phyloP scores from a whole-genome alignment of 1,140 invertebrate genomes.

The Temnothorax nylanderi region DNA sequence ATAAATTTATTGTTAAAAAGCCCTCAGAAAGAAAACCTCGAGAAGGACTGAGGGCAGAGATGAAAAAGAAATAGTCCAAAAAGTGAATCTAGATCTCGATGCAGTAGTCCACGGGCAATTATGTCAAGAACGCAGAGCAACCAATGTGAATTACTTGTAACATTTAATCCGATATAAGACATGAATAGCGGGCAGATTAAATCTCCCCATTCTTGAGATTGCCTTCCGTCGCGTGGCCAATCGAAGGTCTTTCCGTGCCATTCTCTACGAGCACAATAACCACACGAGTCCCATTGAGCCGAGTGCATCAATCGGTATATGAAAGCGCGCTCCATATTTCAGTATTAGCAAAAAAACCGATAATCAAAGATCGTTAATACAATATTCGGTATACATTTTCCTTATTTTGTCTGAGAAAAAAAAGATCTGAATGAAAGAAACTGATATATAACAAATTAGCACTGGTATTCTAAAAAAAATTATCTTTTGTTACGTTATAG shows the following conservation, averaged over 20 bases:
- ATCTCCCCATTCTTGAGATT: conserved; percentile 30
- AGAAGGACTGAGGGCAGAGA: background rate
- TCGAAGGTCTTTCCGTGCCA: conserved; percentile 8
- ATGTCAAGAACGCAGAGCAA: conserved; percentile 1
- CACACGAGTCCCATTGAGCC: conserved; percentile 16
- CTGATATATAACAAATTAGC: background rate
- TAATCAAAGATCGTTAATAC: conserved; percentile 9
- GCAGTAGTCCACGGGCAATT: background rate
- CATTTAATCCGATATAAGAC: conserved; percentile 40
- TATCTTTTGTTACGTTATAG: background rate
- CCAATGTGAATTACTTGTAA: conserved; percentile 26
- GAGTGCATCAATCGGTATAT: background rate
- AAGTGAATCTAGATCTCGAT: conserved; percentile 5
- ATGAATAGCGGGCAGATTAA: conserved; percentile 37
- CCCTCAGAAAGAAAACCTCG: background rate
- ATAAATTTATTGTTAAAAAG: conserved; percentile 32
- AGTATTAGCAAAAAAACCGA: background rate
- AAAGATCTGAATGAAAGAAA: background rate
- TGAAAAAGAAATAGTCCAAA: background rate
- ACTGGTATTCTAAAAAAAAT: background rate
- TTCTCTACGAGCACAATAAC: conserved; percentile 37
- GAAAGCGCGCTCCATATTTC: background rate
- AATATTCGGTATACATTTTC: background rate
- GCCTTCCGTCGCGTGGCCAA: background rate
- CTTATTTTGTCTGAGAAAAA: background rate